A percentile compares a stretch with the other conserved stretches of the same genome.
Conservation (phyloP, 2,113 vertebrate genomes). For the Tyto alba region DNA sequence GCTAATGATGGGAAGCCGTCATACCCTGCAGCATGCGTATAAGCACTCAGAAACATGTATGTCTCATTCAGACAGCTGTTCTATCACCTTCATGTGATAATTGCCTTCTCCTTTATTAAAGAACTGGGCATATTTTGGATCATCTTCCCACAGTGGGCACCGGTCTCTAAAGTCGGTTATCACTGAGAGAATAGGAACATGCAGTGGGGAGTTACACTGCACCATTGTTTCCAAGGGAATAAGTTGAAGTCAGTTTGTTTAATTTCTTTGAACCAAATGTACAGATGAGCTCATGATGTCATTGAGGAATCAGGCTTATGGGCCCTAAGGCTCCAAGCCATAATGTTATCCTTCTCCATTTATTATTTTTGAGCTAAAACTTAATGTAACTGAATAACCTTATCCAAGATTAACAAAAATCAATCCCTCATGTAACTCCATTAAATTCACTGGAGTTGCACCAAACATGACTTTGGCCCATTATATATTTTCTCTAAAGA, state of each 20-base stretch:
- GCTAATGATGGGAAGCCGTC: background rate
- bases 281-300: background rate
- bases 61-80: background rate
- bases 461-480: background rate
- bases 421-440: background rate
- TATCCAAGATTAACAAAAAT: slow-evolving; percentile 35
- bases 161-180: background rate
- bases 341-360: background rate
- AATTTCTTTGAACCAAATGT: background rate
- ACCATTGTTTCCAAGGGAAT: background rate
- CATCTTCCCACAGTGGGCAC: background rate
- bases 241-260: background rate
- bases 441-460: background rate
- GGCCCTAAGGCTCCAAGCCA: background rate
- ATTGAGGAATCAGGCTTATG: background rate
- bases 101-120: background rate
- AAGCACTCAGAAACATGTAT: background rate
- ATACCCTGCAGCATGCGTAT: background rate
- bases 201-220: background rate
- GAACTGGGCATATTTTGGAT: background rate
- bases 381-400: background rate
- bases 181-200: background rate
- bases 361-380: slow-evolving; percentile 9
- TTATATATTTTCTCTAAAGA: slow-evolving; percentile 16
- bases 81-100: background rate